These are phyloP conservation scores for Brienomyrus longianalis DNA, from an alignment of 2,113 vertebrate species.

Conservation along the genomic window DNA sequence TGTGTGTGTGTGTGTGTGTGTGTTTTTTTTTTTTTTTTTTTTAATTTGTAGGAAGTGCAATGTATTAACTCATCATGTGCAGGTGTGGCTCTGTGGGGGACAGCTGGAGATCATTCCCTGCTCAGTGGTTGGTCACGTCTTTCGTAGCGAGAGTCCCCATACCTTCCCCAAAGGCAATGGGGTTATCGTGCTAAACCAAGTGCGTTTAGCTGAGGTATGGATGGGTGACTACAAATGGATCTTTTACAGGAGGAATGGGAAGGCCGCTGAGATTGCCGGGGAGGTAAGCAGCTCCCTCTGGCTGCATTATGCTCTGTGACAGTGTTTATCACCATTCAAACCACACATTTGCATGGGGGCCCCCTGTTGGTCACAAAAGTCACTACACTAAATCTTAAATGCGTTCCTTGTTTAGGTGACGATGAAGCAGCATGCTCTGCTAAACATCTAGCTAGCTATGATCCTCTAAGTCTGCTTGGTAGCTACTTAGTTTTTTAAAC, in stretches of 20 bases:
- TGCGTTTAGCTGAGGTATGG: conserved; percentile 81
- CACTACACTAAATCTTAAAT: not conserved
- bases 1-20: no score
- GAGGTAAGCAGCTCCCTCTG: conserved; percentile 48
- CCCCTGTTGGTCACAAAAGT: not conserved
- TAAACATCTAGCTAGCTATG: not conserved
- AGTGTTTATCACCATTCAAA: not conserved
- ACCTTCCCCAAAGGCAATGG: conserved; percentile 65
- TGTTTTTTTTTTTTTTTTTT: not conserved
- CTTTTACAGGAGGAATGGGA: conserved; percentile 70
- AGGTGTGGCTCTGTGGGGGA: conserved; percentile 79
- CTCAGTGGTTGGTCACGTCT: conserved; percentile 79
- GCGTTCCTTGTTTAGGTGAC: not conserved
- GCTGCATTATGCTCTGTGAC: not conserved
- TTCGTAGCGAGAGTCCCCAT: conserved; percentile 72
- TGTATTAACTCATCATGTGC: not conserved
- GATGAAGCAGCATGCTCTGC: not conserved
- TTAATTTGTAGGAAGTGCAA: not conserved
- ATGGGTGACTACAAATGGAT: conserved; percentile 77
- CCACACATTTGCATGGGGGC: not conserved
- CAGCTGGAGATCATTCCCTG: conserved; percentile 77
- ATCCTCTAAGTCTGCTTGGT: not conserved
- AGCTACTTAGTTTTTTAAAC: not conserved
- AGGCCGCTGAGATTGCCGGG: conserved; percentile 62
- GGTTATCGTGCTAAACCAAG: conserved; percentile 67